These are phyloP conservation scores for Teleogryllus oceanicus DNA, from an alignment of 2,888 invertebrate species.

Conservation along the genomic window DNA sequence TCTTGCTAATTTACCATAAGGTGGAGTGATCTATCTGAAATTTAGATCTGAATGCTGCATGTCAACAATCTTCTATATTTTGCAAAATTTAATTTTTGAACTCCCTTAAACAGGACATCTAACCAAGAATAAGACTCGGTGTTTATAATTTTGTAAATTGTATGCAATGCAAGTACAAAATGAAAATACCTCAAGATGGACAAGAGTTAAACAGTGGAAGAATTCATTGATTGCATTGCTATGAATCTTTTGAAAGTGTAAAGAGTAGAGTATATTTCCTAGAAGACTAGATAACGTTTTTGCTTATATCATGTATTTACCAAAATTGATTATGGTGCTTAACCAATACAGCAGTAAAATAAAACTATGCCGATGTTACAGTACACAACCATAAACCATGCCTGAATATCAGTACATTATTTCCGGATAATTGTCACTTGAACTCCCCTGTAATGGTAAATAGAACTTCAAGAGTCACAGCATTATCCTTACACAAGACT, in stretches of 20 bases:
- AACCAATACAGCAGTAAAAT: not conserved
- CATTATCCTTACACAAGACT: not conserved
- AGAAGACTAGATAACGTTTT: slow-evolving; percentile 6
- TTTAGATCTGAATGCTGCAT: not conserved
- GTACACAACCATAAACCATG: not conserved
- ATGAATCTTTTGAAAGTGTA: not conserved
- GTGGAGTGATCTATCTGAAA: not conserved
- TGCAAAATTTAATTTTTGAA: not conserved
- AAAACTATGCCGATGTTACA: not conserved
- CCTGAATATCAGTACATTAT: not conserved
- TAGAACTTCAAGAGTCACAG: slow-evolving; percentile 18
- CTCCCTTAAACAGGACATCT: not conserved
- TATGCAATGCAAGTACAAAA: not conserved
- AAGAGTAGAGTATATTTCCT: slow-evolving; percentile 8
- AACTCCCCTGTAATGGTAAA: slow-evolving; percentile 18
- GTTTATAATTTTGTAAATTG: not conserved
- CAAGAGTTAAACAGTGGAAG: not conserved
- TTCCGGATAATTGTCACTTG: not conserved
- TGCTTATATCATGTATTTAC: not conserved
- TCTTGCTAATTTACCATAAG: slow-evolving; percentile 8
- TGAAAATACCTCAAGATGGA: not conserved
- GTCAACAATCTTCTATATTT: not conserved
- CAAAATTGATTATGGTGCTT: not conserved
- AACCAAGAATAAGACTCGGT: not conserved
- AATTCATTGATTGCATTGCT: not conserved